These are phyloP conservation scores for Tetragonula clypearis DNA, from an alignment of 1,140 invertebrate genomes.

Conservation along the genomic window DNA sequence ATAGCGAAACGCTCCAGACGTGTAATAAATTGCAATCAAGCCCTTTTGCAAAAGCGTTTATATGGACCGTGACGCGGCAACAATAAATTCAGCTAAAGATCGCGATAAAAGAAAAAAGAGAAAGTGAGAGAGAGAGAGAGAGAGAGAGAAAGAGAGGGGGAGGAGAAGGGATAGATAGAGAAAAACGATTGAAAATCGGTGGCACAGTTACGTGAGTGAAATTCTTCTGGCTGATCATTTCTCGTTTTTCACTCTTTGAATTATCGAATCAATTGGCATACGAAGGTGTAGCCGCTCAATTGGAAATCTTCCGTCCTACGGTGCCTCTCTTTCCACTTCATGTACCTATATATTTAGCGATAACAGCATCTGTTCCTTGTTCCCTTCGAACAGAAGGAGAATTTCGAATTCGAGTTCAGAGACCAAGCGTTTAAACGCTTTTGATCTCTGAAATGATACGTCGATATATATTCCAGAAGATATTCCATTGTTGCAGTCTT, in stretches of 20 bases:
- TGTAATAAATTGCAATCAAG: slow-evolving; percentile 45
- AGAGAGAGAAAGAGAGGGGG: too few species aligned
- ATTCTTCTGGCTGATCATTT: slow-evolving; percentile 9
- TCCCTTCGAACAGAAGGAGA: neutral
- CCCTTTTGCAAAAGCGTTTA: slow-evolving; percentile 3
- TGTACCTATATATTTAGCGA: neutral
- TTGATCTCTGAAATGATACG: neutral
- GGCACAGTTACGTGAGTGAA: neutral
- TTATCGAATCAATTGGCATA: slow-evolving; percentile 25
- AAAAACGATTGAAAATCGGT: slow-evolving; percentile 6
- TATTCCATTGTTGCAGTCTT: too few species aligned
- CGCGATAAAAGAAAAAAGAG: neutral
- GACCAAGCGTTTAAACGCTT: neutral
- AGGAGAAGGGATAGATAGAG: neutral
- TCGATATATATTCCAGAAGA: too few species aligned
- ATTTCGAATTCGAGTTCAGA: neutral
- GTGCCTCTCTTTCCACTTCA: slow-evolving; percentile 2
- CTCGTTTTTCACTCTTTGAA: neutral
- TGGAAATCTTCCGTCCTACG: slow-evolving; percentile 13
- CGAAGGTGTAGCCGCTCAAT: neutral
- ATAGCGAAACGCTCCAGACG: slow-evolving; percentile 23
- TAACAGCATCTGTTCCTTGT: neutral
- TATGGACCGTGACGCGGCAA: slow-evolving; percentile 21
- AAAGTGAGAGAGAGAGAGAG: too few species aligned
- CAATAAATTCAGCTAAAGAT: slow-evolving; percentile 31